phyloP scores from a whole-genome alignment of 53 echinoderm and acorn worm genomes.

The Holothuria leucospilota region DNA sequence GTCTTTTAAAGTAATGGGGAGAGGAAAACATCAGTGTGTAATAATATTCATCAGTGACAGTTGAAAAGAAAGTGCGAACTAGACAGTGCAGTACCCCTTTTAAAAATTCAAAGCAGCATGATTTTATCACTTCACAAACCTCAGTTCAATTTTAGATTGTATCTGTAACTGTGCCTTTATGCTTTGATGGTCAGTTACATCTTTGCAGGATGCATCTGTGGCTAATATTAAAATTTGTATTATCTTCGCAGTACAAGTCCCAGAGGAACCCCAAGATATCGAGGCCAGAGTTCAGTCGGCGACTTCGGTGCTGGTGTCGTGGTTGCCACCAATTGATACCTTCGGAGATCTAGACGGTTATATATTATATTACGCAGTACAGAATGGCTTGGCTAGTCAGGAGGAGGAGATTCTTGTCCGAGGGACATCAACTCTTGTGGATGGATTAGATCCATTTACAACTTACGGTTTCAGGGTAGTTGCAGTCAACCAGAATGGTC shows the following conservation, averaged over 20 bases:
- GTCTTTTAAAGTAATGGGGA: too few species aligned
- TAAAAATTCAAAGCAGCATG: too few species aligned
- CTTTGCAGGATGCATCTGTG: too few species aligned
- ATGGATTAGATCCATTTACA: conserved; percentile 61
- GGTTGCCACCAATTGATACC: conserved; percentile 57
- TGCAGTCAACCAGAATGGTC: conserved; percentile 70
- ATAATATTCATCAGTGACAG: too few species aligned
- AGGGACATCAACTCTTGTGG: conserved; percentile 45
- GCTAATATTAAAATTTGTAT: too few species aligned
- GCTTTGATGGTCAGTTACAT: too few species aligned
- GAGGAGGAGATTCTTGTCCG: conserved; percentile 49
- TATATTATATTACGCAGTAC: conserved; percentile 67
- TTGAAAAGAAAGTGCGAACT: too few species aligned
- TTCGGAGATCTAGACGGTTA: conserved; percentile 59
- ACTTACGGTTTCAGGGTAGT: conserved; percentile 69
- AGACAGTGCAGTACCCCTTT: too few species aligned
- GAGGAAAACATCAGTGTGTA: too few species aligned
- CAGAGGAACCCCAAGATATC: conserved; percentile 8
- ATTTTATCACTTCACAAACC: too few species aligned
- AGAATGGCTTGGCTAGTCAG: conserved; percentile 54
- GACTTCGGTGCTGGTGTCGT: conserved; percentile 58
- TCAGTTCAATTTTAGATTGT: too few species aligned
- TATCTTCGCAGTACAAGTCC: conserved; percentile 27
- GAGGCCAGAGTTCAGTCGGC: conserved; percentile 18
- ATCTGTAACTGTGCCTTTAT: too few species aligned